Base-by-base conservation (phyloP, 2,797 vertebrate genomes). In the Sphenodon punctatus region DNA sequence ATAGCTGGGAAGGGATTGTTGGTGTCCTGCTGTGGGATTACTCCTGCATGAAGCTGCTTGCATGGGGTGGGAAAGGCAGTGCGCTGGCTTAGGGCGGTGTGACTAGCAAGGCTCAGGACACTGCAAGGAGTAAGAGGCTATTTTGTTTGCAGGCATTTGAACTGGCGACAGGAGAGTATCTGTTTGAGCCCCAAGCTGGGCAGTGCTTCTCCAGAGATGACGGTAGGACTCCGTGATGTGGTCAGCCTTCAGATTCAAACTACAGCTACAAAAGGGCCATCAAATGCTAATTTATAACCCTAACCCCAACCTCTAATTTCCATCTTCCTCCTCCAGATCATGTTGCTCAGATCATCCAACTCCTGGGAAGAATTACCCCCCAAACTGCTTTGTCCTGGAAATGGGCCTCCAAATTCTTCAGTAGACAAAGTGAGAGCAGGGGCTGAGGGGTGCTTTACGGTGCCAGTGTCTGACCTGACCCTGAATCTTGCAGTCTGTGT, bases 331-430 rank as follows among this genome's bases (percentile, higher is more conserved):
- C 12, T 82, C 60, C 87, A 98, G 97, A 97, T 89, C 97, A 98
- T 1, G 94, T 98, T 59, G 96, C 96, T 79, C 92, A 95, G 78
- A 97, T 98, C 74, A 95, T 95, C 36, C 96, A 97, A 78, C 96
- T 97, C 75, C 93, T 98, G 32, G 97, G 97, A 66, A 96, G 94
- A 91, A 97, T 98, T 67, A 97, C 97, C 63, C 88, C 93, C 46
- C 90, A 92, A 73, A 91, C 96, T 30, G 94, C 94, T 61, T 85
- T 96, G 59, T 96, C 95, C 14, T 97, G 97, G 38, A 97, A 96
- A 90, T 96, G 97, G 80, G 96, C 95, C n/a, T 87, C 94, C 56
- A 89, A 95, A 8, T 97, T 97, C 93, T 98, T 98, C 87, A 95
- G 82, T 88, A 94, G 78, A 53, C 96, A 94, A 94, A 97, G 97